Base-by-base conservation (phyloP, 2,888 invertebrate species). In the Chalcis sispes region DNA sequence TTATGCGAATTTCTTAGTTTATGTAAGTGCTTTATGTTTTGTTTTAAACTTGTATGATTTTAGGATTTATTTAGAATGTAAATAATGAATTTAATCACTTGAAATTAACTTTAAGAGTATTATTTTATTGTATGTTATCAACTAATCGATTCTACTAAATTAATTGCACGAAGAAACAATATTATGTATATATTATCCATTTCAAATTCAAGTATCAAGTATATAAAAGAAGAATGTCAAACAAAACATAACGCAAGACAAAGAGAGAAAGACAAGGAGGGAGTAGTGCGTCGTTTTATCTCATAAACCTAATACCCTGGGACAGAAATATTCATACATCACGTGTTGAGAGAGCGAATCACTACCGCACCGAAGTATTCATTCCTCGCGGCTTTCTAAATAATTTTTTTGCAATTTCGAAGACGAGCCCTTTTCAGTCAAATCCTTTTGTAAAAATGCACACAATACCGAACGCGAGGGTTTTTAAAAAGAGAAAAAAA, bases 321-420 rank as follows among this genome's bases (percentile, higher is more conserved):
- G 23, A 46, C 25, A 13, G 15, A 36, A 42, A 50, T 40, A 23
- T 40, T 1, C 20, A 13, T 36, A 10, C 15, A 20, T 59, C 25
- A 18, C 18, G 32, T 29, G 23, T n/a, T n/a, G n/a, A n/a, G n/a
- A n/a, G n/a, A n/a, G n/a, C n/a, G 36, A 61, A 23, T 32, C 13
- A 4, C 10, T 10, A 36, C 10, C 10, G 4, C 13, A 56, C 20
- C 23, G 15, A 23, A 15, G 25, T n/a, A 40, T 4, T 46, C 40
- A n/a, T 48, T 40, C 20, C 8, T 1, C 20, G 8, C n/a, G n/a
- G 27, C 23, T 40, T 42, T 54, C 40, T 66, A 54, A 52, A 66
- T 66, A 18, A 40, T 27, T 69, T 69, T 69, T 59, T 69, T 59
- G 69, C 69, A 48, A 48, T 69, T 59, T 50, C 56, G 58, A 59